These are phyloP conservation scores for Atlantisia rogersi DNA, from an alignment of 2,113 vertebrate genomes.

Conservation along the genomic window DNA sequence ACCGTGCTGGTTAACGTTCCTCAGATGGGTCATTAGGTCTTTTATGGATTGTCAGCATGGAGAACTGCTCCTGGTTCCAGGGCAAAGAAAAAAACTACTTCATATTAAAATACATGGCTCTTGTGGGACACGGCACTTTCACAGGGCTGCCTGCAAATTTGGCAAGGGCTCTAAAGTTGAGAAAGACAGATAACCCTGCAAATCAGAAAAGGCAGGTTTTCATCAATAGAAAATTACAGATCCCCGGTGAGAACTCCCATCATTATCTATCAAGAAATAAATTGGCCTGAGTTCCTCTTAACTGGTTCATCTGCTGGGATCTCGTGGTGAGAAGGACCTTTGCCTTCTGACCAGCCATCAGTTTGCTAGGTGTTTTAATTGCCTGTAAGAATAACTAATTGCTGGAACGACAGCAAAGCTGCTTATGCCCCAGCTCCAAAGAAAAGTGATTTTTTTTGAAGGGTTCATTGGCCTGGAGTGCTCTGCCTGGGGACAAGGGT, in stretches of 20 bases:
- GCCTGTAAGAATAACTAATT: background rate
- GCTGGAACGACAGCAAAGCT: background rate
- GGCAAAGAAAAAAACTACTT: constrained; percentile 41
- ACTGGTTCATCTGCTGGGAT: constrained; percentile 3
- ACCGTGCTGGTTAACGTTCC: background rate
- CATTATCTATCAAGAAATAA: constrained; percentile 70
- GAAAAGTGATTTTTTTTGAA: background rate
- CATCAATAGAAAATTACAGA: constrained; percentile 71
- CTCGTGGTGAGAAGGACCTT: constrained; percentile 10
- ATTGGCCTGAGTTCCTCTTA: constrained; percentile 53
- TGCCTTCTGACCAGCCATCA: background rate
- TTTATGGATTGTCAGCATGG: constrained; percentile 48
- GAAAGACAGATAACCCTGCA: constrained; percentile 55
- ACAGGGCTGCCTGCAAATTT: constrained; percentile 42
- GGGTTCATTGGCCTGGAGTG: background rate
- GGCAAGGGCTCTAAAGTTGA: constrained; percentile 45
- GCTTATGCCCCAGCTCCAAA: background rate
- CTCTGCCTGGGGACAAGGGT: background rate
- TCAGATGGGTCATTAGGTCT: constrained; percentile 62
- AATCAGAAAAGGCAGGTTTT: constrained; percentile 69
- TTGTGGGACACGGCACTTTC: constrained; percentile 45
- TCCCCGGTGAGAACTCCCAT: constrained; percentile 59
- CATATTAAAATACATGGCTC: constrained; percentile 57
- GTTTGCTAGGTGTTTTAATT: constrained; percentile 45
- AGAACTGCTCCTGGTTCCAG: constrained; percentile 39